Evolutionary conservation across 2,113 vertebrate genomes (phyloP).

Genomic region (Arvicanthis niloticus): DNA sequence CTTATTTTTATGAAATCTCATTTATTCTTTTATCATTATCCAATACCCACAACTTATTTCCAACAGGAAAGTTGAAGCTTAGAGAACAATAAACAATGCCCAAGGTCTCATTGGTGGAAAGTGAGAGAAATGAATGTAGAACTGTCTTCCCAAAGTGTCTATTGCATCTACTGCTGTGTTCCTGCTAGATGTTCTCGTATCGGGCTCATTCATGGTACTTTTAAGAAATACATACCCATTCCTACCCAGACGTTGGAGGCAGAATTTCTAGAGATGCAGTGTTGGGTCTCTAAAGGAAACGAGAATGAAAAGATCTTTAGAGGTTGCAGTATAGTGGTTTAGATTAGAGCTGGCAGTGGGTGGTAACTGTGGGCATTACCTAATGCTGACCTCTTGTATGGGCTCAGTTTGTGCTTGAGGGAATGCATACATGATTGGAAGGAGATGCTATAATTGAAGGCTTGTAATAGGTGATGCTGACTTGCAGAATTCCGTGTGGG

Average conservation of each 20-base stretch:
- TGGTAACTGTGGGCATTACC: slow-evolving; percentile 64
- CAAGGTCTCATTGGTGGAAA: neutral
- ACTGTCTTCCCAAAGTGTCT: slow-evolving; percentile 6
- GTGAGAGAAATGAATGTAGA: neutral
- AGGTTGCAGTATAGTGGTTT: slow-evolving; percentile 2
- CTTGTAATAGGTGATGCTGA: slow-evolving; percentile 47
- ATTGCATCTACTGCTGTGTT: neutral
- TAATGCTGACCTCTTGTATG: slow-evolving; percentile 62
- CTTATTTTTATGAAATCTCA: neutral
- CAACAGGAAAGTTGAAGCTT: neutral
- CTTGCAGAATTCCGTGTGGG: slow-evolving; percentile 72
- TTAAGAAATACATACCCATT: slow-evolving; percentile 12
- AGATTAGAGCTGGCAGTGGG: slow-evolving; percentile 34
- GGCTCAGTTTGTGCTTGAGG: slow-evolving; percentile 10
- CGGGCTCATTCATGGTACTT: neutral
- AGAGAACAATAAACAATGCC: slow-evolving; percentile 34
- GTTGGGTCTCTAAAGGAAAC: neutral
- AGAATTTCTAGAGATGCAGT: slow-evolving; percentile 13
- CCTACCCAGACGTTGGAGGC: neutral
- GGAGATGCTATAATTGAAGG: slow-evolving; percentile 48
- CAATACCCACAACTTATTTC: slow-evolving; percentile 3
- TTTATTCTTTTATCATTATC: slow-evolving; percentile 31
- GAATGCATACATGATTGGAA: slow-evolving; percentile 32
- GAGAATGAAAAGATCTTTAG: slow-evolving; percentile 19
- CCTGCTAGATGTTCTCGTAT: slow-evolving; percentile 40